Percentiles rank a stretch among this genome's conserved stretches.
These are phyloP conservation scores for Tympanuchus pallidicinctus DNA, from an alignment of 2,113 vertebrate genomes.

Conservation along the genomic window DNA sequence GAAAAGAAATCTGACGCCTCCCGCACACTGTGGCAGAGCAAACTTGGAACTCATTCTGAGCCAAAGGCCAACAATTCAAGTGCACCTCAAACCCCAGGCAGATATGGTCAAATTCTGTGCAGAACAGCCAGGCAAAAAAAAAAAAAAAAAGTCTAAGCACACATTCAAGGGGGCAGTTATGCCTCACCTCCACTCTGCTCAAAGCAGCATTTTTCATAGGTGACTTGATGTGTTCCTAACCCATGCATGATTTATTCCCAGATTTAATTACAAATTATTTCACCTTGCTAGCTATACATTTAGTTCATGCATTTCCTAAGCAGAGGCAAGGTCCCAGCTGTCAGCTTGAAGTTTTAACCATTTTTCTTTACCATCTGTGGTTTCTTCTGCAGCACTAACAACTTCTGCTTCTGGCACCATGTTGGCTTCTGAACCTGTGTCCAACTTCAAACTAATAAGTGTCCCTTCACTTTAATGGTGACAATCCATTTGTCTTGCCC, in stretches of 20 bases:
- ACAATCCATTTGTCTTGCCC: slow-evolving; percentile 44
- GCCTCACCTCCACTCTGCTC: not conserved
- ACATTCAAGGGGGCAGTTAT: not conserved
- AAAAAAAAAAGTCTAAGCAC: not conserved
- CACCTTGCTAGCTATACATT: not conserved
- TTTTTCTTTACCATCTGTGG: slow-evolving; percentile 8
- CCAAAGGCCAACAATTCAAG: not conserved
- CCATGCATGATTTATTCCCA: not conserved
- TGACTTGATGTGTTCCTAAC: not conserved
- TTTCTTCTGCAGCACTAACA: not conserved
- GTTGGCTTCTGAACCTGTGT: not conserved
- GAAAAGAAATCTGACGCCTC: not conserved
- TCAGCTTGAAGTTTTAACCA: not conserved
- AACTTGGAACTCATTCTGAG: not conserved
- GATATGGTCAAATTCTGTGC: not conserved
- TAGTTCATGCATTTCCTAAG: not conserved
- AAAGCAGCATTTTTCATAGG: not conserved
- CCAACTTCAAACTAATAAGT: slow-evolving; percentile 5
- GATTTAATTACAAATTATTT: not conserved
- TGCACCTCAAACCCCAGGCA: not conserved
- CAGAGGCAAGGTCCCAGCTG: not conserved
- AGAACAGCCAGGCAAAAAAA: not conserved
- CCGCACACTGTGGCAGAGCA: not conserved
- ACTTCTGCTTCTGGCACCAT: not conserved
- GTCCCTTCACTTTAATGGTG: not conserved